These are phyloP conservation scores for Sesamia inferens DNA, from an alignment of 2,888 invertebrate genomes.

Conservation along the genomic window DNA sequence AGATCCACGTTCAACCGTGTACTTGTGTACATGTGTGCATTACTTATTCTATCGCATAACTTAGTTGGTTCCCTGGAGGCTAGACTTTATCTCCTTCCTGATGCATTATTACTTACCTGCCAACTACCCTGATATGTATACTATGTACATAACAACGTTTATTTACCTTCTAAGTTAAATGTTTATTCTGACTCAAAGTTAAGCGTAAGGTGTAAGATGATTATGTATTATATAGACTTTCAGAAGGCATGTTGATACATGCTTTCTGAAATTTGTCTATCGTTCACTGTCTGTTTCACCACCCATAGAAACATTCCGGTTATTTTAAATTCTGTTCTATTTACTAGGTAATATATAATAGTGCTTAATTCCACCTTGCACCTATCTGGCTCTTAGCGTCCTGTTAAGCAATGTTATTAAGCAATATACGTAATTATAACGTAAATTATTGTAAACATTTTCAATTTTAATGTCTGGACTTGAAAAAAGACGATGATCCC, in stretches of 20 bases:
- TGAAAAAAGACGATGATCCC: too few relatives aligned
- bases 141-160: constrained; percentile 28
- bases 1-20: constrained; percentile 24
- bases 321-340: neutral
- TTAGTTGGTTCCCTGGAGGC: constrained; percentile 51
- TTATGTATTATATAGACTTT: too few relatives aligned
- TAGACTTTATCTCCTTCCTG: constrained; percentile 58
- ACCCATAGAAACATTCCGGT: neutral
- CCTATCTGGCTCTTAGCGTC: neutral
- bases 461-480: too few relatives aligned
- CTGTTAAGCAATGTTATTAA: too few relatives aligned
- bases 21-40: constrained; percentile 40
- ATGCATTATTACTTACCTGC: constrained; percentile 54
- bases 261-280: neutral
- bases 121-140: constrained; percentile 41
- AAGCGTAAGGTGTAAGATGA: constrained; percentile 5
- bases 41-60: constrained; percentile 58
- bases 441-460: too few relatives aligned
- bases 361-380: neutral
- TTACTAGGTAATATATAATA: neutral
- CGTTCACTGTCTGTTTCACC: neutral
- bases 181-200: constrained; percentile 35
- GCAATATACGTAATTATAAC: neutral
- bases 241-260: too few relatives aligned
- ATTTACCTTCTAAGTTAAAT: constrained; percentile 32